Evolutionary conservation across 2,113 vertebrate species (phyloP).

Genomic region (Cyanoramphus novaezelandiae): DNA sequence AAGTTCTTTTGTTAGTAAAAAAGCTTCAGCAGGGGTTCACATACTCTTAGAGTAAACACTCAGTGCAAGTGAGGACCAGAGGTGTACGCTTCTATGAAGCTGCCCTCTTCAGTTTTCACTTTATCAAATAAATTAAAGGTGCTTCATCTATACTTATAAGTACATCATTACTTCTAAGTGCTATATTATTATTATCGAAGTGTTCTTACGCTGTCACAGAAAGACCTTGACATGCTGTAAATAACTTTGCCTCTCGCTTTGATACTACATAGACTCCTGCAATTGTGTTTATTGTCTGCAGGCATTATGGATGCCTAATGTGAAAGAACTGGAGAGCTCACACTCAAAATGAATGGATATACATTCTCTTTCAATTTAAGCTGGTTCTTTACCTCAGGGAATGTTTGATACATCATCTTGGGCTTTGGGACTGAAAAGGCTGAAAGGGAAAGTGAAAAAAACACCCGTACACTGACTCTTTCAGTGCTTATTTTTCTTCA

Average conservation of each 20-base stretch:
- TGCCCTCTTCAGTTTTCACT: constrained; percentile 77
- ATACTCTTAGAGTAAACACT: constrained; percentile 63
- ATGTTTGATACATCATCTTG: constrained; percentile 52
- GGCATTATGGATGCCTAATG: constrained; percentile 45
- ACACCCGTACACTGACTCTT: background rate
- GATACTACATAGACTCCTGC: constrained; percentile 37
- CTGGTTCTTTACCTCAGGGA: constrained; percentile 55
- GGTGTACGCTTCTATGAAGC: constrained; percentile 61
- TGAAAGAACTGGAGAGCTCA: constrained; percentile 59
- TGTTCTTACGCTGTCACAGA: constrained; percentile 44
- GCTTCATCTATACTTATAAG: constrained; percentile 59
- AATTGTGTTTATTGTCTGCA: constrained; percentile 67
- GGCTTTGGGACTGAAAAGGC: constrained; percentile 41
- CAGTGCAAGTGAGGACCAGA: constrained; percentile 63
- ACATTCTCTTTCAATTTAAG: constrained; percentile 68
- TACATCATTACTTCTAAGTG: constrained; percentile 63
- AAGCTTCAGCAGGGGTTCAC: constrained; percentile 14
- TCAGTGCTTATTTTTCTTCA: constrained; percentile 55
- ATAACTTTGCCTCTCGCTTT: constrained; percentile 52
- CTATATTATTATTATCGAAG: constrained; percentile 67
- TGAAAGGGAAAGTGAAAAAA: constrained; percentile 32
- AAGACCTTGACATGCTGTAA: constrained; percentile 75
- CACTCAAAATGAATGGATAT: constrained; percentile 70
- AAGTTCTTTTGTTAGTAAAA: constrained; percentile 67
- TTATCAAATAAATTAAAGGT: constrained; percentile 73